These are phyloP conservation scores for Alviniconcha marisindica DNA, from an alignment of 1,140 invertebrate genomes.

Conservation along the genomic window DNA sequence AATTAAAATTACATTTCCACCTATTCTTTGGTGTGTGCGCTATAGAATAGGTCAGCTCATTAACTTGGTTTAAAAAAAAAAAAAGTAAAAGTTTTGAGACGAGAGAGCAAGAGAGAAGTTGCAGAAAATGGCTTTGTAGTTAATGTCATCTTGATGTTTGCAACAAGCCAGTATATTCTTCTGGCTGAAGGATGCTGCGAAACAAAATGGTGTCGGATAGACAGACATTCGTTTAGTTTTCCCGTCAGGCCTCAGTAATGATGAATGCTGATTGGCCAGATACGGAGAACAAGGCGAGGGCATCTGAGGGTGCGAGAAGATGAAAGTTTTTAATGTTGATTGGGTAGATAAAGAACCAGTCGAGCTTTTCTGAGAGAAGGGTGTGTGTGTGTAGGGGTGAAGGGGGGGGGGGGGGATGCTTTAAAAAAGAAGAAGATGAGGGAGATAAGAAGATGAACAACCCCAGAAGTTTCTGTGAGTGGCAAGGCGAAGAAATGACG, in stretches of 20 bases:
- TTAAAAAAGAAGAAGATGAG: too few species aligned
- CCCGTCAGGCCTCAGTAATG: constrained; percentile 19
- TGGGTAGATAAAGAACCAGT: too few species aligned
- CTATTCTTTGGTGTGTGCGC: background rate
- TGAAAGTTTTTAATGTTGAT: too few species aligned
- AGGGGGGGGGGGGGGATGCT: too few species aligned
- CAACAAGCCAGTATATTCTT: background rate
- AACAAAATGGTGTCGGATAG: background rate
- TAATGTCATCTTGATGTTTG: background rate
- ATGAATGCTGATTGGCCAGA: constrained; percentile 27
- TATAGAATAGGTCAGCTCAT: background rate
- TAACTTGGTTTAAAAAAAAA: too few species aligned
- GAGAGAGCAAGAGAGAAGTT: background rate
- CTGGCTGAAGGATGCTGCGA: background rate
- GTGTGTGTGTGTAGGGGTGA: too few species aligned
- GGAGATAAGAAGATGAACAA: too few species aligned
- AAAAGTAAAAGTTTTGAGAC: background rate
- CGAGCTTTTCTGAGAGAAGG: too few species aligned
- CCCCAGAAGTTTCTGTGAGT: too few species aligned
- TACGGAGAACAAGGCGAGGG: background rate
- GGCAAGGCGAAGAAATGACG: too few species aligned
- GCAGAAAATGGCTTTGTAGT: background rate
- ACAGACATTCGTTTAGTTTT: constrained; percentile 18
- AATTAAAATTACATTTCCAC: constrained; percentile 12
- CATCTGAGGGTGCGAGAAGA: too few species aligned